A percentile compares a stretch with the other conserved stretches of the same genome.
These are phyloP conservation scores for Nothoprocta pentlandii DNA, from an alignment of 2,113 vertebrate genomes.

Conservation along the genomic window DNA sequence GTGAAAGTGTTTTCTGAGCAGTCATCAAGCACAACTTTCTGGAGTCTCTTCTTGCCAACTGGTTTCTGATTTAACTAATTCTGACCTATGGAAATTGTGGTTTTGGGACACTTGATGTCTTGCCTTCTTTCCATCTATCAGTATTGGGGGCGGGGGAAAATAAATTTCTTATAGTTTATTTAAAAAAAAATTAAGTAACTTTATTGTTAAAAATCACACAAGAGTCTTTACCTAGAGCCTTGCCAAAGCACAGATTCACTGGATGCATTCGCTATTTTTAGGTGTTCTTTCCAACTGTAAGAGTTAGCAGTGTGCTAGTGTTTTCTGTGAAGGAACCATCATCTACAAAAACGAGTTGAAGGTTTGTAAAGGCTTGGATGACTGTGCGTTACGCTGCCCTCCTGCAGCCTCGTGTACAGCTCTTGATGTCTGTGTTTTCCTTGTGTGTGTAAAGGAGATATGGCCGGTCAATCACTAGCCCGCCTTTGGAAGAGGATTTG, in stretches of 20 bases:
- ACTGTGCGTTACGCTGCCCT: rapidly evolving
- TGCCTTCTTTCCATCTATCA: not conserved
- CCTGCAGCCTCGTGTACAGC: not conserved
- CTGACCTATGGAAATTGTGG: not conserved
- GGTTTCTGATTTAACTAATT: not conserved
- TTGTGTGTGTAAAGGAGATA: not conserved
- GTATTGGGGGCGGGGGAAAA: not conserved
- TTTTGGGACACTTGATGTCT: not conserved
- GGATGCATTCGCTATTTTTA: not conserved
- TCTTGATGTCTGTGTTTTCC: not conserved
- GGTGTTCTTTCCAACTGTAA: not conserved
- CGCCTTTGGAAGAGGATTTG: not conserved
- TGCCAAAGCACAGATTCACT: not conserved
- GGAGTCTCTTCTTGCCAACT: not conserved
- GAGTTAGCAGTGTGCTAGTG: not conserved
- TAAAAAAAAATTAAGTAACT: not conserved
- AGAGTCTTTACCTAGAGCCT: not conserved
- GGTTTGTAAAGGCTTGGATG: not conserved
- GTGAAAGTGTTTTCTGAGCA: not conserved
- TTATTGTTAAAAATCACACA: not conserved
- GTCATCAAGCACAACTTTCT: not conserved
- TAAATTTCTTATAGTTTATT: not conserved
- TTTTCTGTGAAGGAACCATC: not conserved
- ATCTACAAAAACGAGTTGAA: not conserved
- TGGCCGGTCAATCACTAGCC: not conserved